phyloP scores from a whole-genome alignment of 2,797 vertebrate species.

The Sebastes melanostomus region DNA sequence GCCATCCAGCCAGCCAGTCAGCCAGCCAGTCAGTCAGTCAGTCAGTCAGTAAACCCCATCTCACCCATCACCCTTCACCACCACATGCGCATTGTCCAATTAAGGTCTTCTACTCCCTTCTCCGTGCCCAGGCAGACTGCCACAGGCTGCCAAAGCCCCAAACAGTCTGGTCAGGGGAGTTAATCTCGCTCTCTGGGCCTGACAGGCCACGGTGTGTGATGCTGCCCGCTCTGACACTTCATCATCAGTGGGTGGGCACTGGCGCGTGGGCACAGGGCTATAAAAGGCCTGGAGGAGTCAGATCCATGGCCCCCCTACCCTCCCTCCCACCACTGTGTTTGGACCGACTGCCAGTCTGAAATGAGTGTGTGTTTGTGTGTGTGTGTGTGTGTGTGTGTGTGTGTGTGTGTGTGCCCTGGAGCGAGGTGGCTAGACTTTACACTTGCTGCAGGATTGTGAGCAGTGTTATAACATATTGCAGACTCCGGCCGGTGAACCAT shows the following conservation, averaged over 20 bases:
- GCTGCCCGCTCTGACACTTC: conserved; percentile 64
- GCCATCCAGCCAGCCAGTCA: not conserved
- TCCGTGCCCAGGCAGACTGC: conserved; percentile 43
- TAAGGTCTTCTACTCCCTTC: conserved; percentile 71
- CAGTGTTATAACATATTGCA: conserved; percentile 54
- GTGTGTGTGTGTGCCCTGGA: not conserved
- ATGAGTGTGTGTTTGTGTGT: conserved; percentile 2
- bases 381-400: not conserved
- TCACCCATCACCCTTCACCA: conserved; percentile 16
- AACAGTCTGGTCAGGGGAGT: conserved; percentile 59
- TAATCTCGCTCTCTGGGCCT: conserved; percentile 60
- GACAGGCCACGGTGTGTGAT: conserved; percentile 54
- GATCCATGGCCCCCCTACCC: conserved; percentile 10
- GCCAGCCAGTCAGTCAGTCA: conserved; percentile 14
- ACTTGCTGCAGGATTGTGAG: conserved; percentile 46
- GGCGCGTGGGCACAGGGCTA: conserved; percentile 68
- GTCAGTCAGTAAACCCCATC: not conserved
- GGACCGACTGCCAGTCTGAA: conserved; percentile 44
- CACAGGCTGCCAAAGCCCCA: conserved; percentile 52
- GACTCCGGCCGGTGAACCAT: conserved; percentile 41
- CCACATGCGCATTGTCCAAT: conserved; percentile 71
- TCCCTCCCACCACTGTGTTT: conserved; percentile 33
- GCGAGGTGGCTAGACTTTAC: conserved; percentile 49
- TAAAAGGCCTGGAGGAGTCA: conserved; percentile 74
- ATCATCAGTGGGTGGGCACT: conserved; percentile 67